Conservation (phyloP, 2,888 invertebrate genomes). For the Drosophila aldrichi region DNA sequence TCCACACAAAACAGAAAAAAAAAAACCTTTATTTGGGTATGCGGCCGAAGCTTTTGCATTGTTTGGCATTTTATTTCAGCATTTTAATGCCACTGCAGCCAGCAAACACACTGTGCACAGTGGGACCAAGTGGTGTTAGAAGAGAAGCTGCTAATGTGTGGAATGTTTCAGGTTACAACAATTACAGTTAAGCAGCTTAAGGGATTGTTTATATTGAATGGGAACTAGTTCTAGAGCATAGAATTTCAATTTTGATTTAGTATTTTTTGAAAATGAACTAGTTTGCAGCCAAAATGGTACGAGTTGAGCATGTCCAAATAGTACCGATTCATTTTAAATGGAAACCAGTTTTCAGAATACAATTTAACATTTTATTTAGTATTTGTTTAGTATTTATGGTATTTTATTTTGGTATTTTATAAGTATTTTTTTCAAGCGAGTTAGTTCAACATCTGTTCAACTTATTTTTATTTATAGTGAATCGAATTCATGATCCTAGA, state of each 20-base stretch:
- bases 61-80: constrained; percentile 80
- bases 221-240: background rate
- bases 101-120: constrained; percentile 36
- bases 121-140: constrained; percentile 3
- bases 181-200: background rate
- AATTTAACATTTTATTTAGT: too few relatives aligned
- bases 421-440: too few relatives aligned
- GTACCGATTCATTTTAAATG: too few relatives aligned
- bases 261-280: background rate
- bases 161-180: background rate
- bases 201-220: too few relatives aligned
- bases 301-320: too few relatives aligned
- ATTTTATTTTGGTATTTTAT: too few relatives aligned
- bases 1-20: constrained; percentile 31
- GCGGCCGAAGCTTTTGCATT: constrained; percentile 73
- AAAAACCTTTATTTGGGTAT: constrained; percentile 55
- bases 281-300: background rate
- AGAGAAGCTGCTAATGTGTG: background rate
- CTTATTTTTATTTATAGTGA: too few relatives aligned
- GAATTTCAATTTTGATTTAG: background rate
- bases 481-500: too few relatives aligned
- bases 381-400: too few relatives aligned
- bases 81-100: constrained; percentile 73
- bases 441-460: too few relatives aligned
- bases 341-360: too few relatives aligned